A percentile compares a stretch with the other conserved stretches of the same genome.
phyloP scores from a whole-genome alignment of 2,113 vertebrate species.

The Esox niger region DNA sequence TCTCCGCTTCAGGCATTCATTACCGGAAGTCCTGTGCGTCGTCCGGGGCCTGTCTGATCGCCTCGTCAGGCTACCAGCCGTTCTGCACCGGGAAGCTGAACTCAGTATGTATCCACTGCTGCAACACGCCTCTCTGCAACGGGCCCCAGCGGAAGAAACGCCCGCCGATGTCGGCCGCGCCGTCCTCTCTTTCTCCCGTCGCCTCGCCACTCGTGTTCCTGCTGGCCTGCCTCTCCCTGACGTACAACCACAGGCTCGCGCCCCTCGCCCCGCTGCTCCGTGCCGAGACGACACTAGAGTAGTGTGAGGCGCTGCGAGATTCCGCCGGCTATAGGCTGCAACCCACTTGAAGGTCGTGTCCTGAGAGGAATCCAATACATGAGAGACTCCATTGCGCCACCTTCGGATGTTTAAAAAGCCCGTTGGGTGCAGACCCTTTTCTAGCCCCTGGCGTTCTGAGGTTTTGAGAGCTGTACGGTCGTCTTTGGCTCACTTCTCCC shows the following conservation, averaged over 20 bases:
- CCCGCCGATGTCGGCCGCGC: conserved; percentile 50
- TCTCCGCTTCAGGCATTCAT: conserved; percentile 78
- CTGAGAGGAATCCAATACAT: background rate
- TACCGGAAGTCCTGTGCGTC: conserved; percentile 96
- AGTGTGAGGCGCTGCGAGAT: too few species aligned
- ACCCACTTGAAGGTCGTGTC: too few species aligned
- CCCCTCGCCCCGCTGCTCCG: background rate
- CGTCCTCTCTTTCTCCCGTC: fast-evolving
- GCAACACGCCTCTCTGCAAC: conserved; percentile 94
- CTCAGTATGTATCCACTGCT: conserved; percentile 98
- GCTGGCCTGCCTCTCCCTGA: background rate
- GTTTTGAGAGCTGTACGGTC: background rate
- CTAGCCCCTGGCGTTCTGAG: background rate
- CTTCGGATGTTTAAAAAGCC: too few species aligned
- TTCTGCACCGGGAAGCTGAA: conserved; percentile 95
- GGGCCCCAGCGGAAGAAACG: conserved; percentile 85
- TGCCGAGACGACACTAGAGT: too few species aligned
- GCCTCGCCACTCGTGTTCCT: fast-evolving
- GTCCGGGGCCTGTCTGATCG: conserved; percentile 91
- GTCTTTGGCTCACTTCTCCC: background rate
- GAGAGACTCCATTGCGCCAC: background rate
- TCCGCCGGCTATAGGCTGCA: too few species aligned
- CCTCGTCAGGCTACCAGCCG: conserved; percentile 96
- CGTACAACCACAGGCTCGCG: conserved; percentile 20
- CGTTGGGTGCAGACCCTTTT: background rate